Evolutionary conservation across 2,888 invertebrate genomes (phyloP), one percentile per base, ranked within the genome.

Genomic region (Busseola fusca): DNA sequence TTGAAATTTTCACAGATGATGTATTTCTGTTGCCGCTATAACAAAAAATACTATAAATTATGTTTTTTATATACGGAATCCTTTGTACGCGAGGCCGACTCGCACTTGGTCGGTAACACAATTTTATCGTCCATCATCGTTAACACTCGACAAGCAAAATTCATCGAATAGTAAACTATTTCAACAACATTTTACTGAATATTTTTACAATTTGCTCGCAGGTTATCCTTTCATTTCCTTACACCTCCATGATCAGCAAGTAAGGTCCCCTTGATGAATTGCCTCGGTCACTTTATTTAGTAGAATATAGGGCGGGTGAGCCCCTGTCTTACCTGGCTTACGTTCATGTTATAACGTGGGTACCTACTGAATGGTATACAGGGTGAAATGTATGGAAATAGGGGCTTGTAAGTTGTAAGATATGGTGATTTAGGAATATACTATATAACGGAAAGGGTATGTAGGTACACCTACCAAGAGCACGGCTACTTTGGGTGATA

Each of bases 271-370:
- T 75, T 83, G 82, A 83, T 81, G 86, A 77, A 85, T 83, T 85
- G 74, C 85, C 60, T 80, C 64, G 84, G 82, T 82, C 81, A 82
- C 84, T 85, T 82, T 82, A 82, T 82, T 80, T 83, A 76, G 86
- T 64, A 68, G 58, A 69, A 82, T 84, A 72, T 74, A 71, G 62
- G 64, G 34, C 25, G 69, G 37, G 64, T 52, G 81, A 59, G 56
- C 54, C 58, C 82, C 69, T 65, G 81, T 73, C 69, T 85, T 72
- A 73, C 84, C 69, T 74, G 69, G 69, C 50, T 79, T 67, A 78
- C 45, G 59, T 57, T 50, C 37, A n/a, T 48, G 58, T 62, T 74
- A 59, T 68, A 73, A 68, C 12, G 50, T n/a, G 48, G 48, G n/a
- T 63, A 30, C 45, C 42, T 48, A 40, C 45, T 34, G n/a, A 48